Percentiles rank a stretch among this genome's conserved stretches.
These are phyloP conservation scores for Mythimna vitellina DNA, from an alignment of 2,888 invertebrate species.

Conservation along the genomic window DNA sequence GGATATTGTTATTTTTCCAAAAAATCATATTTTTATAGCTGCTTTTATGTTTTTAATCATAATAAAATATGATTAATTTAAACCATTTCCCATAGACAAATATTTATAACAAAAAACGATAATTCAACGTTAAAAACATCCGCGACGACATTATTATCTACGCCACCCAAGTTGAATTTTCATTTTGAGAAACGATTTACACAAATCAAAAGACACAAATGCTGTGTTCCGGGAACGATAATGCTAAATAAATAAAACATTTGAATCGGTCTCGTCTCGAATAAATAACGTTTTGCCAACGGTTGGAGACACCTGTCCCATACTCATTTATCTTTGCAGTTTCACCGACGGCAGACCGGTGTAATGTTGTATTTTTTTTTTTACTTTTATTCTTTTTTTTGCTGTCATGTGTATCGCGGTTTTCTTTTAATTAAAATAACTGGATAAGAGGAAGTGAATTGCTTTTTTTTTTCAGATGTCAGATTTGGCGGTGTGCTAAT, in stretches of 20 bases:
- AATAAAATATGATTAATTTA: conserved; percentile 18
- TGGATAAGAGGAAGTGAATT: conserved; percentile 31
- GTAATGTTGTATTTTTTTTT: conserved; percentile 27
- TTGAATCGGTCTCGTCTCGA: conserved; percentile 43
- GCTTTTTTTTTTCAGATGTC: conserved; percentile 2
- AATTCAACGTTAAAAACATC: conserved; percentile 11
- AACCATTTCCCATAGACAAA: neutral
- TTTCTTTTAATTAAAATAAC: conserved; percentile 52
- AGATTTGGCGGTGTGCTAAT: conserved; percentile 3
- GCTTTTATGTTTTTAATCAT: conserved; percentile 1
- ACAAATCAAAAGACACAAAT: conserved; percentile 27
- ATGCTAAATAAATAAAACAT: conserved; percentile 63
- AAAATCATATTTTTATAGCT: conserved; percentile 1
- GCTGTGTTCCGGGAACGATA: conserved; percentile 40
- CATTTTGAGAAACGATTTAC: conserved; percentile 36
- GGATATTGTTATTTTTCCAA: conserved; percentile 2
- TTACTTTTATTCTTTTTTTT: conserved; percentile 11
- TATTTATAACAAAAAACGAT: neutral
- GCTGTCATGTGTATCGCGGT: conserved; percentile 11
- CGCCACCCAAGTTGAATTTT: conserved; percentile 54
- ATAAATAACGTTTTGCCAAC: conserved; percentile 57
- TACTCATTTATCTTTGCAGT: conserved; percentile 58
- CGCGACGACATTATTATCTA: conserved; percentile 18
- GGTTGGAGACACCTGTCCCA: conserved; percentile 58
- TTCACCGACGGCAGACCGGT: conserved; percentile 38